A percentile compares a stretch with the other conserved stretches of the same genome.
Conservation (phyloP, 2,797 vertebrate species). For the Pristis pectinata region DNA sequence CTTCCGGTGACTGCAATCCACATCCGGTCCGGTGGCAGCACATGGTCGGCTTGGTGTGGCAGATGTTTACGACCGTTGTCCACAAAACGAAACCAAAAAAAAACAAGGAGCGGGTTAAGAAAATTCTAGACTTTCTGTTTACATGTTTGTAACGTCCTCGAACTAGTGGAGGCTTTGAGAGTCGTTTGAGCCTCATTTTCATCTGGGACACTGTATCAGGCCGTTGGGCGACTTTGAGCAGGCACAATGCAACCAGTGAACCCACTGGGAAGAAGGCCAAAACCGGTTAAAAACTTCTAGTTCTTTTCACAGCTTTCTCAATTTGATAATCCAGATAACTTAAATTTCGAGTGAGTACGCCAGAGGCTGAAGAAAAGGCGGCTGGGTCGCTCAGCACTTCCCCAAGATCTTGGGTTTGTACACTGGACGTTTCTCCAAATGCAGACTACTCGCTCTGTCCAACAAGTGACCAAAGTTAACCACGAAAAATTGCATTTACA, state of each 20-base stretch:
- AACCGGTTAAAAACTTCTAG: too few species aligned
- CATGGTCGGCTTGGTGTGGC: background rate
- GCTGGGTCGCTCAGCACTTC: too few species aligned
- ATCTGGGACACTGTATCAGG: background rate
- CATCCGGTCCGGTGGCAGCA: background rate
- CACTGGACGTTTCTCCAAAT: background rate
- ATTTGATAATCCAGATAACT: too few species aligned
- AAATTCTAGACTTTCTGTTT: background rate
- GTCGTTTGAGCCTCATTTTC: background rate
- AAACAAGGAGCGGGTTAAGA: background rate
- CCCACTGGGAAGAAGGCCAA: background rate
- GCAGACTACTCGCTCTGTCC: background rate
- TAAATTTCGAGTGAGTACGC: too few species aligned
- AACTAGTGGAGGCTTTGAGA: background rate
- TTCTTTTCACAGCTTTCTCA: too few species aligned
- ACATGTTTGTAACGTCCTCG: background rate
- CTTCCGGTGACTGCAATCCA: background rate
- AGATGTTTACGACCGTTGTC: background rate
- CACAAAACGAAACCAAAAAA: background rate
- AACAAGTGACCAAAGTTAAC: background rate
- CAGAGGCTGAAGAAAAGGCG: too few species aligned
- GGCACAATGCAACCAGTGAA: too few species aligned
- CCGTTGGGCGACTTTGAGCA: background rate
- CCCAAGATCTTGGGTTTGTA: background rate
- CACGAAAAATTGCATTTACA: background rate